Base-by-base conservation (phyloP, 2,888 invertebrate genomes). In the Lepidochrysops patricia region DNA sequence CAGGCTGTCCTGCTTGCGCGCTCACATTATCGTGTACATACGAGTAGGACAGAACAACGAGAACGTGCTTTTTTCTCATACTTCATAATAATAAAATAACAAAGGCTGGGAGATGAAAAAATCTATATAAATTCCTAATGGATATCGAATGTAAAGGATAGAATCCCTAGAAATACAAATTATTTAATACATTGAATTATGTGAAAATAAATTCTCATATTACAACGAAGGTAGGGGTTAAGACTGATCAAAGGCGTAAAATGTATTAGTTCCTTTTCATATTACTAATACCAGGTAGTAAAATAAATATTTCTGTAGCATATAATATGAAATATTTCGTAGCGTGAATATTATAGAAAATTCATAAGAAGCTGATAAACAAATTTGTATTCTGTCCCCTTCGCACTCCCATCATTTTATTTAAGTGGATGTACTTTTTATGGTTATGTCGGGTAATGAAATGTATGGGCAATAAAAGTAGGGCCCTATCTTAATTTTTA, bases 401-500 rank as follows among this genome's bases (percentile, higher is more conserved):
- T 54, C 29, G 12, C 54, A 32, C 43, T 19, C 32, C 54, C 54
- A 26, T 13, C 15, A 54, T 54, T 29, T 29, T 29, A 54, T 52
- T 52, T 52, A 52, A 54, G 54, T 54, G 54, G 13, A 54, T 54
- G 54, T 29, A 54, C 32, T 54, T 32, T 52, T 54, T 54, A 54
- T 52, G 52, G 26, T 52, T 52, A 52, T 32, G 54, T 19, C 54
- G 29, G 29, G 29, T 54, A 54, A 54, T 54, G 54, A 54, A 54
- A 54, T 52, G 27, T 52, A 52, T 32, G 54, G 15, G 54, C 54
- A 54, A 54, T 54, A 54, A 54, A 54, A 54, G 9, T 54, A 19
- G 13, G 29, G 29, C 29, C 54, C 54, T 54, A 54, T 54, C 54
- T 54, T 54, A 54, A 54, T 54, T 54, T 54, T 54, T 54, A 54